Percentiles rank a stretch among this genome's conserved stretches.
Conservation (phyloP, 1,140 invertebrate genomes). For the Drosophila melanica region DNA sequence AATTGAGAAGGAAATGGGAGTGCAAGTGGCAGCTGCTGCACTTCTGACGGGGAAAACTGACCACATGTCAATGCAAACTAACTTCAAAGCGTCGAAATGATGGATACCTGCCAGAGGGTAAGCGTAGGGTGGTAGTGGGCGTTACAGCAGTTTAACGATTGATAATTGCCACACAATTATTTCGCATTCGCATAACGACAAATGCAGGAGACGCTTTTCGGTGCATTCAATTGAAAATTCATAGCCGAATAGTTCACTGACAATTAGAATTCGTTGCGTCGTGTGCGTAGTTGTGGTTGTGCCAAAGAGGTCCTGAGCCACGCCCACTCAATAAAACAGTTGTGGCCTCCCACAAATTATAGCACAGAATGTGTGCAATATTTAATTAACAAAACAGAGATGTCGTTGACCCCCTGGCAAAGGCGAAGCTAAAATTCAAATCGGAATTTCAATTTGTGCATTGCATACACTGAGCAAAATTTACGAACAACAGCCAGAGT, state of each 20-base stretch:
- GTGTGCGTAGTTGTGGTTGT: slow-evolving; percentile 16
- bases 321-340: slow-evolving; percentile 41
- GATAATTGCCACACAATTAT: slow-evolving; percentile 63
- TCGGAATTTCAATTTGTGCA: slow-evolving; percentile 32
- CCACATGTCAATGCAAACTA: slow-evolving; percentile 74
- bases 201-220: slow-evolving; percentile 42
- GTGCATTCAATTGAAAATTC: slow-evolving; percentile 65
- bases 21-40: slow-evolving; percentile 14
- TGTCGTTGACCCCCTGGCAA: slow-evolving; percentile 54
- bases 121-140: background rate
- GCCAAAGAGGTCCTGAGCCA: background rate
- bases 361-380: slow-evolving; percentile 41
- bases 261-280: slow-evolving; percentile 48
- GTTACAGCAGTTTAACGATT: slow-evolving; percentile 57
- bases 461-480: slow-evolving; percentile 31
- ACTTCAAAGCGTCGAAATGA: slow-evolving; percentile 77
- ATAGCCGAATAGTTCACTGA: slow-evolving; percentile 46
- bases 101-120: slow-evolving; percentile 11
- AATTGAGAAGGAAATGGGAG: slow-evolving; percentile 38
- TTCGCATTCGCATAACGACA: slow-evolving; percentile 60
- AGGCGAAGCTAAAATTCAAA: slow-evolving; percentile 30
- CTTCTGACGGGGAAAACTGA: slow-evolving; percentile 56
- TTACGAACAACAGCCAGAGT: background rate
- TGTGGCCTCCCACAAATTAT: slow-evolving; percentile 26
- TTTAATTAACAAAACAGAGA: slow-evolving; percentile 60